These are phyloP conservation scores for Leptinotarsa undecemlineata DNA, from an alignment of 1,140 invertebrate species.

Conservation along the genomic window DNA sequence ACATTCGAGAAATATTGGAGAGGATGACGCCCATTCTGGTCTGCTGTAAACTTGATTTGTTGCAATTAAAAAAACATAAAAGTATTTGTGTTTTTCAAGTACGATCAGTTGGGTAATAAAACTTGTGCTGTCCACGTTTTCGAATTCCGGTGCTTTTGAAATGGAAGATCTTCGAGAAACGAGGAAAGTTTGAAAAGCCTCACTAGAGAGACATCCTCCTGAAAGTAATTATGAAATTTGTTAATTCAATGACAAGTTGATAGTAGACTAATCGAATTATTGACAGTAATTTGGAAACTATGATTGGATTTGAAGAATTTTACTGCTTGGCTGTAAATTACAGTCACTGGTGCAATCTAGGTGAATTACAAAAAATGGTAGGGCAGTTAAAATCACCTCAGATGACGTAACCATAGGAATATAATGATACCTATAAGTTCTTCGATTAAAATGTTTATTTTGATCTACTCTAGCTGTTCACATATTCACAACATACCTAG, in stretches of 20 bases:
- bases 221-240: too few species aligned
- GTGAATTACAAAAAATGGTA: too few species aligned
- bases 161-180: too few species aligned
- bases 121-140: slow-evolving; percentile 38
- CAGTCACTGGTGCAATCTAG: too few species aligned
- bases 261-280: background rate
- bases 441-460: too few species aligned
- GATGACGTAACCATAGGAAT: background rate
- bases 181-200: too few species aligned
- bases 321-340: background rate
- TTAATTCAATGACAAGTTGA: too few species aligned
- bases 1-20: slow-evolving; percentile 24
- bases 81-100: slow-evolving; percentile 39
- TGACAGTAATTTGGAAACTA: background rate
- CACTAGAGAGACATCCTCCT: too few species aligned
- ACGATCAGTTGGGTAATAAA: slow-evolving; percentile 42
- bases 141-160: background rate
- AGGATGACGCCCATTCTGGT: slow-evolving; percentile 30
- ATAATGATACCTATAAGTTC: too few species aligned
- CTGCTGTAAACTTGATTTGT: slow-evolving; percentile 47
- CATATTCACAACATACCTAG: too few species aligned
- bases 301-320: background rate
- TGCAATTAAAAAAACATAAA: slow-evolving; percentile 52
- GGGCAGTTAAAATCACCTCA: background rate
- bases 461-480: too few species aligned